Evolutionary conservation across 2,888 invertebrate species (phyloP), one percentile per base, ranked within the genome.

Genomic region (Hydropsyche betteni): DNA sequence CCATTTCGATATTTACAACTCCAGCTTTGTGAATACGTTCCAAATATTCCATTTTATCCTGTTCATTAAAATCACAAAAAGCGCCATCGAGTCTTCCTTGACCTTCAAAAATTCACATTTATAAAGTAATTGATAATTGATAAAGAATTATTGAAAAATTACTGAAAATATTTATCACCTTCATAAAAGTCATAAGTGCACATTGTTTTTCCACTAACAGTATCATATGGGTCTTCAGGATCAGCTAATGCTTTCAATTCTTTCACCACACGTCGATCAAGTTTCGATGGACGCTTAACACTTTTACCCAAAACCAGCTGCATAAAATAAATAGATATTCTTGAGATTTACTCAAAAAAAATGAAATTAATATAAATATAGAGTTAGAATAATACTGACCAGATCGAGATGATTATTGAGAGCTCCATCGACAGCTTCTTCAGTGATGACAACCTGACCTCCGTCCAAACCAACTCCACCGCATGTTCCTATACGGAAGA

Each of bases 111-210:
- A 24, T 51, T 50, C 6, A 69, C 7, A 50, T 44, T 64, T 64
- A n/a, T 61, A 61, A 33, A 16, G 3, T 44, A 8, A 44, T 10
- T 10, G 6, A 44, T 10, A 44, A 6, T 44, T 8, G 44, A 64
- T 33, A 64, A 34, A 0, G 44, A 10, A 36, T 64, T 5, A 36
- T 5, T 10, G n/a, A 36, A 64, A 36, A 24, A 64, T 64, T 16
- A 55, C 12, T 55, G n/a, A 6, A 44, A 14, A 55, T 55, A 55
- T 36, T 8, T 16, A 34, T 24, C 84, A 93, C 94, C 97, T 90
- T 99, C 99, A 84, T 99, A 99, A 84, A 99, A 99, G 84, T 99
- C 99, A 82, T 96, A 93, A 8, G 98, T 95, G 86, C 98, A 98
- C 91, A 98, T 92, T 0, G 99, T 99, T 83, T 94, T 96, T 68